Evolutionary conservation across 2,113 vertebrate genomes (phyloP), one percentile per base, ranked within the genome.

Genomic region (Odontesthes bonariensis): DNA sequence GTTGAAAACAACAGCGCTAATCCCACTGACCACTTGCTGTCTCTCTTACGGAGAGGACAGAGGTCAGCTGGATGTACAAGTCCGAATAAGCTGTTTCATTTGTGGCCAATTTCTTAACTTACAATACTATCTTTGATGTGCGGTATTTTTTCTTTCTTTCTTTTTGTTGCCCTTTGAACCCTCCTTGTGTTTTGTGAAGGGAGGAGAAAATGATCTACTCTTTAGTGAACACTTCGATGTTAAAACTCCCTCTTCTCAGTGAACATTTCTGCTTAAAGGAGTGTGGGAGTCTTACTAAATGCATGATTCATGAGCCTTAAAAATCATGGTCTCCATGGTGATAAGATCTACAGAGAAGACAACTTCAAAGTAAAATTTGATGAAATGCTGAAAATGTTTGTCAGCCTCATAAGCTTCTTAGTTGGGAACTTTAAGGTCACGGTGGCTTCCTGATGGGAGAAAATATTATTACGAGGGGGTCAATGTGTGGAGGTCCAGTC

Each of bases 381-480:
- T 91, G 65, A 91, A 86, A 88, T 83, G 65, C 73, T 72, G 60
- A 83, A 83, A 79, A 77, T 76, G 69, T 88, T 82, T 84, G 68
- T 77, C 77, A 81, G 60, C 33, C 31, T 49, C 51, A 19, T 92
- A 91, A 92, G 88, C 90, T 86, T 81, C 88, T 91, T 89, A 91
- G 77, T 82, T 86, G 61, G 73, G 53, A 82, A 81, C 63, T 69
- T 67, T 71, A 68, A 68, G 77, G 81, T 84, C 84, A 90, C 62
- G 35, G 77, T 22, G 63, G 69, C 71, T 73, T 73, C 83, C 69
- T 86, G 69, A 79, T 63, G 63, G 62, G 71, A 83, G 70, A 61
- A 68, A 71, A 67, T 38, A 51, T 83, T 75, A 71, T 73, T 80
- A 68, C 57, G 4, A 75, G 38, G 73, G 47, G 22, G 59, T 38